Base-by-base conservation (phyloP, 2,888 invertebrate genomes). In the Leptogaster cylindrica region DNA sequence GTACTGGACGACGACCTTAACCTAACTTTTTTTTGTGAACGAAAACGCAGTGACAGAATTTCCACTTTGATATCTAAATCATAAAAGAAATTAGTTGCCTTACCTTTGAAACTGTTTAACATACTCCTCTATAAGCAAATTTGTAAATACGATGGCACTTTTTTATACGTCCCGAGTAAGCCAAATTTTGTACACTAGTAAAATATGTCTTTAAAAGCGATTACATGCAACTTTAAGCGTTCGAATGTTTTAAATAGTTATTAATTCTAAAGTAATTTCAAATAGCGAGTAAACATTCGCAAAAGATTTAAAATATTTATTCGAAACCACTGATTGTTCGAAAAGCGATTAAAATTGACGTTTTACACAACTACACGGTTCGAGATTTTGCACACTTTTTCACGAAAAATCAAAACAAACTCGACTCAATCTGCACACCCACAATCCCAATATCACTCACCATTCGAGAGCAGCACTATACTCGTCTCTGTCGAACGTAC, bases 101-200 rank as follows among this genome's bases (percentile, higher is more conserved):
- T 67, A 73, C 73, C 73, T 73, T 73, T 73, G 31, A 66, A 68
- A 69, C 72, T 61, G 70, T 71, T 73, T 73, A 68, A 69, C 73
- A 73, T 73, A 73, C 73, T 72, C 69, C 70, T 70, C 72, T 68
- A 36, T 44, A 55, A 16, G 66, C 44, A 27, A 66, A 8, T 18
- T 20, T 44, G 12, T 23, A 25, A 46, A 46, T 20, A 3, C 25
- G 46, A n/a, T n/a, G n/a, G n/a, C n/a, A n/a, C n/a, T n/a, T n/a
- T n/a, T n/a, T n/a, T n/a, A n/a, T n/a, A n/a, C n/a, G n/a, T n/a
- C n/a, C n/a, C n/a, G n/a, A n/a, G n/a, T n/a, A n/a, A n/a, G n/a
- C n/a, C n/a, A n/a, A n/a, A n/a, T n/a, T n/a, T n/a, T n/a, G n/a
- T n/a, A n/a, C n/a, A n/a, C n/a, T n/a, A n/a, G n/a, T n/a, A n/a